phyloP scores from a whole-genome alignment of 2,888 invertebrate species.

The Drosophila atroscutellata region DNA sequence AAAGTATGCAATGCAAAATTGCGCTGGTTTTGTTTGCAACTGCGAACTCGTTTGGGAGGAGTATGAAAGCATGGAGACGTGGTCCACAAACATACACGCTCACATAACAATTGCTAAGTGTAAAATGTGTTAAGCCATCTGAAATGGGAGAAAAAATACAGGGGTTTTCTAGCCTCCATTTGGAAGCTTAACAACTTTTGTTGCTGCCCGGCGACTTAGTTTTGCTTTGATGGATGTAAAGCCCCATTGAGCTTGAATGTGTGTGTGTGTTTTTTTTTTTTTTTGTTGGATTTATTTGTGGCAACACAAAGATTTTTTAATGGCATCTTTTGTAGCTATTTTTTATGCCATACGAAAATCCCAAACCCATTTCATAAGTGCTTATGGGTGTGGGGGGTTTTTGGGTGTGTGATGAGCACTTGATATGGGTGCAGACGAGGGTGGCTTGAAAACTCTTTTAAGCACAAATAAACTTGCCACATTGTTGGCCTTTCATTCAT shows the following conservation, averaged over 20 bases:
- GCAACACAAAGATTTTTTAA: constrained; percentile 79
- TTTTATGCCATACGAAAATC: constrained; percentile 55
- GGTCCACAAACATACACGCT: constrained; percentile 37
- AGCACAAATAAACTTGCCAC: constrained; percentile 76
- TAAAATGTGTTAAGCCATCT: constrained; percentile 81
- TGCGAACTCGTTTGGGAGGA: constrained; percentile 5
- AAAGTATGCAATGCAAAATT: constrained; percentile 52
- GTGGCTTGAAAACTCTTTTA: constrained; percentile 64
- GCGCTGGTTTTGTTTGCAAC: constrained; percentile 34
- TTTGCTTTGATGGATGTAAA: constrained; percentile 77
- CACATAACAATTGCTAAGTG: constrained; percentile 76
- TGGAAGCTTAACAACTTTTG: constrained; percentile 71
- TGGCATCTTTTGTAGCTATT: constrained; percentile 80
- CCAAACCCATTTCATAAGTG: constrained; percentile 68
- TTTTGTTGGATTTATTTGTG: constrained; percentile 76
- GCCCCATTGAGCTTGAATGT: constrained; percentile 54
- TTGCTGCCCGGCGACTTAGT: constrained; percentile 74
- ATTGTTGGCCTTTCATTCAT: constrained; percentile 65
- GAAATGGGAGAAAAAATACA: constrained; percentile 57
- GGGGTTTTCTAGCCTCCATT: constrained; percentile 15
- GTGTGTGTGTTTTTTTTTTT: constrained; percentile 39
- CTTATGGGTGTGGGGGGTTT: constrained; percentile 16
- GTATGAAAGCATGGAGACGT: constrained; percentile 9
- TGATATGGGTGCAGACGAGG: constrained; percentile 62
- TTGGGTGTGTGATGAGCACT: constrained; percentile 38